phyloP scores from a whole-genome alignment of 2,113 vertebrate species.

The Grantiella picta region DNA sequence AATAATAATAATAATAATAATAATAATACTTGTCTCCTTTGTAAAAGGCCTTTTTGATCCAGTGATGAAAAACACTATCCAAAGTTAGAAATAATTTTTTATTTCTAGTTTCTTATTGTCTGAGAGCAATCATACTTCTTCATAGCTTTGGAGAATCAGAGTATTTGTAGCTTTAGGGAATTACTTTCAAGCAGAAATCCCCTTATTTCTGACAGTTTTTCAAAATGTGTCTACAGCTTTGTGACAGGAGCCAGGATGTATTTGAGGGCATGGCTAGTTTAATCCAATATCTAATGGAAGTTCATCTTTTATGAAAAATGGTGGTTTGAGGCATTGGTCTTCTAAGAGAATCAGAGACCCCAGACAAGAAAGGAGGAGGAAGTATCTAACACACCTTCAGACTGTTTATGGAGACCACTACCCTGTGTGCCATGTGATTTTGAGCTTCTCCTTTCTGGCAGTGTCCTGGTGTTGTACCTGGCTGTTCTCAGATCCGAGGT shows the following conservation, averaged over 20 bases:
- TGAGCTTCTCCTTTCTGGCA: not conserved
- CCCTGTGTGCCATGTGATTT: rapidly evolving
- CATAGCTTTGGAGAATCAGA: not conserved
- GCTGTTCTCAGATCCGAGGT: not conserved
- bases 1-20: not conserved
- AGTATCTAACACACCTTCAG: not conserved
- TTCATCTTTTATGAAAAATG: not conserved
- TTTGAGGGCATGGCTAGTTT: not conserved
- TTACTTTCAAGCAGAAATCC: not conserved
- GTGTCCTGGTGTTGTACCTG: not conserved
- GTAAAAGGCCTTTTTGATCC: not conserved
- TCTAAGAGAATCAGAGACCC: not conserved
- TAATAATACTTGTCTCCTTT: not conserved
- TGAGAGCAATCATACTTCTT: not conserved
- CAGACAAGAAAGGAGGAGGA: not conserved
- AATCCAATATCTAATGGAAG: not conserved
- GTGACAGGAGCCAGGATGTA: not conserved
- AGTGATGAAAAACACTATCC: not conserved
- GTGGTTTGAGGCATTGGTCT: rapidly evolving
- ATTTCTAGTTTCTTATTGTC: not conserved
- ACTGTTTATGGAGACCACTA: not conserved
- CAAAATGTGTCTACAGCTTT: not conserved
- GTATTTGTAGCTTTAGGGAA: not conserved
- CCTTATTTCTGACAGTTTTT: not conserved
- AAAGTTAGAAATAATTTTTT: not conserved